Evolutionary conservation across 2,113 vertebrate genomes (phyloP).

Genomic region (Lethenteron reissneri): DNA sequence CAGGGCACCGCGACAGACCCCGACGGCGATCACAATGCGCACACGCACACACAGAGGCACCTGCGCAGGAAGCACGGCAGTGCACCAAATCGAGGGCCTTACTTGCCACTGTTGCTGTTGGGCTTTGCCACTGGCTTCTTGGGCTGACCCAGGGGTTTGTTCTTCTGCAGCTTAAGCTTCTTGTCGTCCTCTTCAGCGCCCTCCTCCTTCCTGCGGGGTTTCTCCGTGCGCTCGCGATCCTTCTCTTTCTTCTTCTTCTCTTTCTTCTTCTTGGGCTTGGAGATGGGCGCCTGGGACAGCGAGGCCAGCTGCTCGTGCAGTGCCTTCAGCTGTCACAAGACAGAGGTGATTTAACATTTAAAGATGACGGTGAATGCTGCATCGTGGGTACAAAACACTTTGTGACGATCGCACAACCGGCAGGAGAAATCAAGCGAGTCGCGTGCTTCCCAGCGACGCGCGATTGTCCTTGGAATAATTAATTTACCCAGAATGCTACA

Average conservation of each 20-base stretch:
- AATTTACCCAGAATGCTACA: too few species aligned
- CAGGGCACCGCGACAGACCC: too few species aligned
- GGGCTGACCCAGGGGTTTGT: background rate
- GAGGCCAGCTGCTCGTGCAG: slow-evolving; percentile 76
- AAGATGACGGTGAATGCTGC: too few species aligned
- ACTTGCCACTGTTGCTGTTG: slow-evolving; percentile 1
- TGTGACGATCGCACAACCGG: too few species aligned
- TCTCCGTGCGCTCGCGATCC: slow-evolving; percentile 36
- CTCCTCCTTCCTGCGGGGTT: slow-evolving; percentile 24
- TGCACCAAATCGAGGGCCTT: too few species aligned
- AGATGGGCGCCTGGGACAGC: slow-evolving; percentile 58
- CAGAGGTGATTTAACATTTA: background rate
- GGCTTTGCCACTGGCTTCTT: slow-evolving; percentile 1
- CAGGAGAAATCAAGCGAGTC: too few species aligned
- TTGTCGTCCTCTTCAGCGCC: background rate
- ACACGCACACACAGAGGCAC: too few species aligned
- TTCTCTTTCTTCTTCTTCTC: slow-evolving; percentile 72
- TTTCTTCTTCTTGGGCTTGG: slow-evolving; percentile 67
- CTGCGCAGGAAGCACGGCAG: too few species aligned
- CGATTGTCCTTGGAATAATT: too few species aligned
- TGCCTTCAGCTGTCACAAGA: slow-evolving; percentile 35
- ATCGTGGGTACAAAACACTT: too few species aligned
- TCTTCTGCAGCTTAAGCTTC: background rate
- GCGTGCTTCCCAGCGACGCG: too few species aligned
- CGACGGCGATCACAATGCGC: too few species aligned